Evolutionary conservation across 2,888 invertebrate species (phyloP), one percentile per base, ranked within the genome.

Genomic region (Octodonta nipae): DNA sequence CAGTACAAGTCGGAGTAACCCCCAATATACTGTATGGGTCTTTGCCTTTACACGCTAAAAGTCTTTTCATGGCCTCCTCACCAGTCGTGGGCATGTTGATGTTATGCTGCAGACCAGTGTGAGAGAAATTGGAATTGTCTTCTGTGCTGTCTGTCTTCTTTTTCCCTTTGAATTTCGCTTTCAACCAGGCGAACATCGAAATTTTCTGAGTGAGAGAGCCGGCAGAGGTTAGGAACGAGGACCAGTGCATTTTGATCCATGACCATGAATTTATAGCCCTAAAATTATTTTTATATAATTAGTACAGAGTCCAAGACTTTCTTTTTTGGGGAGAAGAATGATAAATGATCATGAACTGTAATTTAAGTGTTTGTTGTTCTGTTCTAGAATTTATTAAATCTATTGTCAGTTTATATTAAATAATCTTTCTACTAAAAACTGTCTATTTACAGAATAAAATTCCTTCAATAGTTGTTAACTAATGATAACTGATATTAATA

Each of bases 41-140:
- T 62, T 92, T 89, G 43, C 89, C 92, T 67, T 88, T 88, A 58
- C 91, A 91, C 31, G 89, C 85, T 10, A 92, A 64, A 43, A 93
- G 67, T 25, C 49, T 42, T 63, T 86, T 88, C 85, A 92, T 88
- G 25, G 92, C 92, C 63, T 93, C 92, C 48, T 91, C 91, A 5
- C 92, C 87, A 3, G 86, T 88, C 27, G 82, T 76, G 1, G 92
- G 91, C 55, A 92, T 67, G 12, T 75, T 70, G 55, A 87, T 85
- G 56, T 86, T 86, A 45, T 67, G 64, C 38, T 75, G 73, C 13
- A 78, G 61, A 28, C 75, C 74, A 24, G 63, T 61, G 26, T 64
- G 65, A 32, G 64, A 55, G 65, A 66, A 65, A 42, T 50, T 47
- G n/a, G 45, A 46, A 6, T 43, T 61, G 12, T 56, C 65, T 42